These are phyloP conservation scores for Napeogenes inachia DNA, from an alignment of 2,888 invertebrate genomes.

Conservation along the genomic window DNA sequence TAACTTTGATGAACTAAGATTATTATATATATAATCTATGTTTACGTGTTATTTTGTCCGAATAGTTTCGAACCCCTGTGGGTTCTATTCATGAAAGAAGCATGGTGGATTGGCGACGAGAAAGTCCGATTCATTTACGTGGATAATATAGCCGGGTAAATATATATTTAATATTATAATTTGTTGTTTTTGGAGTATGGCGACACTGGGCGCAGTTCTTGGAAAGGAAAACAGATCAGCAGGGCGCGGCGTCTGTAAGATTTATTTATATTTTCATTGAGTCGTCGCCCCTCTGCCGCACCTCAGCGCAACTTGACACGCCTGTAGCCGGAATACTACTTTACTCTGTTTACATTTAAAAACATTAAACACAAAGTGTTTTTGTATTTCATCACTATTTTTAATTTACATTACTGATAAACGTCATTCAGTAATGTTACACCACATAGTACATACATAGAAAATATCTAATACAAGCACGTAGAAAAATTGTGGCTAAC, in stretches of 20 bases:
- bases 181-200: conserved; percentile 12
- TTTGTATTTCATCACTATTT: too few relatives aligned
- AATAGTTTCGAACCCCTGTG: too few relatives aligned
- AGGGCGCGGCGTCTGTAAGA: conserved; percentile 49
- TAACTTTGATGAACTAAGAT: too few relatives aligned
- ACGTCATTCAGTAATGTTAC: conserved; percentile 1
- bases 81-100: too few relatives aligned
- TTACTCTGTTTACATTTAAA: background rate
- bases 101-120: too few relatives aligned
- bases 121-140: too few relatives aligned
- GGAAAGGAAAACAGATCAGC: conserved; percentile 55
- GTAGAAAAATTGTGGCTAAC: conserved; percentile 18
- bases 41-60: too few relatives aligned
- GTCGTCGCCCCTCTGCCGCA: conserved; percentile 33
- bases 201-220: conserved; percentile 36
- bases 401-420: background rate
- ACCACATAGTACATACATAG: background rate
- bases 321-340: conserved; percentile 11
- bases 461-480: conserved; percentile 14
- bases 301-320: conserved; percentile 30
- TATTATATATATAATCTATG: too few relatives aligned
- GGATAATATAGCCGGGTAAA: background rate
- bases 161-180: background rate
- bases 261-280: conserved; percentile 65
- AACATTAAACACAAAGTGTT: background rate